A percentile compares a stretch with the other conserved stretches of the same genome.
Conservation (phyloP, 2,113 vertebrate species). For the Miniopterus natalensis region DNA sequence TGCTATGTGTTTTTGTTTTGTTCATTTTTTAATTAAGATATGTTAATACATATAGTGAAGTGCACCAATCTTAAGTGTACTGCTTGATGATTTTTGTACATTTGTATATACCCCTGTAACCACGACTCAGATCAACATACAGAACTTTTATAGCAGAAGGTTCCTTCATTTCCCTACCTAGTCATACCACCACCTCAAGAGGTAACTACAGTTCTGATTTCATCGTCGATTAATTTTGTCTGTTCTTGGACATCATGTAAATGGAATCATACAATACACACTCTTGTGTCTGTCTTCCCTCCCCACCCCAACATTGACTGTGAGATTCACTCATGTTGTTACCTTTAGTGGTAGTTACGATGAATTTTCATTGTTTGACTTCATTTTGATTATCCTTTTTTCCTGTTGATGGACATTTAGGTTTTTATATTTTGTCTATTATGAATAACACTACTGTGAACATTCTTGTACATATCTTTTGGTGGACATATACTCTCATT, state of each 20-base stretch:
- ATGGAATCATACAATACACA: background rate
- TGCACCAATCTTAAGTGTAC: background rate
- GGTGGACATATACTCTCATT: background rate
- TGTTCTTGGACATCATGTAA: background rate
- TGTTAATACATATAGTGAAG: background rate
- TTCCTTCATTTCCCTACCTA: conserved; percentile 1
- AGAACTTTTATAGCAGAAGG: conserved; percentile 1
- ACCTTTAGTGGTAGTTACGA: background rate
- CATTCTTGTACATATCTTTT: background rate
- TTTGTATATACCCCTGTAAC: background rate
- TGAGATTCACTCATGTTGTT: conserved; percentile 19
- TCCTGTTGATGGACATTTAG: background rate
- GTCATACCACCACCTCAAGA: background rate
- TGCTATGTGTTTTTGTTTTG: conserved; percentile 22
- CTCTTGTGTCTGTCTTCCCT: background rate
- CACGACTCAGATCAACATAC: background rate
- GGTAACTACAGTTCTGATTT: background rate
- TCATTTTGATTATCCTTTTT: background rate
- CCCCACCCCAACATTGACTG: background rate
- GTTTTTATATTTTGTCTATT: conserved; percentile 12
- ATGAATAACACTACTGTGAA: background rate
- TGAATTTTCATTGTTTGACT: background rate
- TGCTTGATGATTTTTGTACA: background rate
- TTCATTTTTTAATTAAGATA: conserved; percentile 38
- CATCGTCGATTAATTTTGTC: background rate